These are phyloP conservation scores for Brachynemurus nebulosus DNA, from an alignment of 2,888 invertebrate genomes.

Conservation along the genomic window DNA sequence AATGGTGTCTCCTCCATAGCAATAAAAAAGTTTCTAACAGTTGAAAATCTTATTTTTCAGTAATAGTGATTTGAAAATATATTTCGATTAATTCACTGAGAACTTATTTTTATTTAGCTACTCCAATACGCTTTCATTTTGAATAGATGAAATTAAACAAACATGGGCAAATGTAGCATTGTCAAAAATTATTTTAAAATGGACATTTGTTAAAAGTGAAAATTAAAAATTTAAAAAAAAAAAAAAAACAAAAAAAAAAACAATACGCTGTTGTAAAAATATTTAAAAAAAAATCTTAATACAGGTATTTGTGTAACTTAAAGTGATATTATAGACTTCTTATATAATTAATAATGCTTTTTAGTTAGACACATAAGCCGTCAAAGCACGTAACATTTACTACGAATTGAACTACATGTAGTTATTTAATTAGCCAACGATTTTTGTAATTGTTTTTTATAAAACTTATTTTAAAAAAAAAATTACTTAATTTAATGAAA, in stretches of 20 bases:
- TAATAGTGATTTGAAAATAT: neutral
- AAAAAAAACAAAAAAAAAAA: neutral
- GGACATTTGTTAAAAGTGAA: too few species aligned
- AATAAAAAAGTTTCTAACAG: neutral
- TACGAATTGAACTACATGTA: neutral
- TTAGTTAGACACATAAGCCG: conserved; percentile 5
- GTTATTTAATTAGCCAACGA: conserved; percentile 6
- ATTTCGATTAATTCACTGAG: neutral
- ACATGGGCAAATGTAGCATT: neutral
- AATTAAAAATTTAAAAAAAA: neutral
- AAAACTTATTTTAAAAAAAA: conserved; percentile 8
- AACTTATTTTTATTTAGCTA: neutral
- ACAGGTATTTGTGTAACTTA: conserved; percentile 8
- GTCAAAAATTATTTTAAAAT: too few species aligned
- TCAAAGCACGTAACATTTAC: neutral
- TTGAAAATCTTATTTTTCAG: neutral
- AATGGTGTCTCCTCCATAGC: too few species aligned
- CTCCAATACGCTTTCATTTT: neutral
- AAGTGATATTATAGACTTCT: conserved; percentile 9
- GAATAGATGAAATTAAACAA: neutral
- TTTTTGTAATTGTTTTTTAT: conserved; percentile 8
- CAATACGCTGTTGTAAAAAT: neutral
- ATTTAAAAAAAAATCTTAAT: conserved; percentile 3
- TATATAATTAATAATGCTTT: conserved; percentile 3
- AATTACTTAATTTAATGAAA: conserved; percentile 7